A percentile compares a stretch with the other conserved stretches of the same genome.
These are phyloP conservation scores for Drymodes brunneopygia DNA, from an alignment of 2,113 vertebrate genomes.

Conservation along the genomic window DNA sequence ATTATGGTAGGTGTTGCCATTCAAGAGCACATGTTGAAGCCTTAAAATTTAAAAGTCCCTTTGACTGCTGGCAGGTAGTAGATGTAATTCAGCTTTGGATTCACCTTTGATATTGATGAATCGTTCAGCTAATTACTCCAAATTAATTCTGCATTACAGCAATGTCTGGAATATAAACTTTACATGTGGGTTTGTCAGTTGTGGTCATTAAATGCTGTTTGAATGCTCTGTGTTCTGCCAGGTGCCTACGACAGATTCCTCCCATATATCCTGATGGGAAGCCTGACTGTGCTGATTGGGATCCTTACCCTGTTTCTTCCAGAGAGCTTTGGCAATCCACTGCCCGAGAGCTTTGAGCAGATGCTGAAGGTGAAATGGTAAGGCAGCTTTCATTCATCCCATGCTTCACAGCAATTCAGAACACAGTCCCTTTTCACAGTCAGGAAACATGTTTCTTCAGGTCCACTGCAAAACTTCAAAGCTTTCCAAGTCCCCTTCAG, in stretches of 20 bases:
- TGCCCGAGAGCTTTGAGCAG: conserved; percentile 83
- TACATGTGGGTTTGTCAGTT: accelerated
- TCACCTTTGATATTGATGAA: neutral
- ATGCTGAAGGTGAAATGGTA: conserved; percentile 84
- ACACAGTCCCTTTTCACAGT: neutral
- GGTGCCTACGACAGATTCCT: conserved; percentile 77
- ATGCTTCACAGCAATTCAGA: neutral
- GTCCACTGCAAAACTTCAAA: neutral
- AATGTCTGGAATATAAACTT: neutral
- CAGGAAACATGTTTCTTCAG: neutral
- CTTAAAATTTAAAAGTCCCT: neutral
- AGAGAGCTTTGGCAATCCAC: conserved; percentile 71
- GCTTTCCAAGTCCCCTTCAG: neutral
- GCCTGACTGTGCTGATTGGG: conserved; percentile 77
- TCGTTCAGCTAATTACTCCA: neutral
- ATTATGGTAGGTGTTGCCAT: neutral
- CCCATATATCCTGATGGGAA: conserved; percentile 86
- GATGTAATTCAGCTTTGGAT: neutral
- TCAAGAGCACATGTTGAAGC: accelerated
- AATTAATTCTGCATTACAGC: neutral
- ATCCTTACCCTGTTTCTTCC: conserved; percentile 80
- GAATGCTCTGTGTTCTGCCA: conserved; percentile 28
- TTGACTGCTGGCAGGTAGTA: neutral
- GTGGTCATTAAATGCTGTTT: neutral
- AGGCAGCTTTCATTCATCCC: neutral